Base-by-base conservation (phyloP, 2,113 vertebrate genomes). In the Brachirus orientalis region DNA sequence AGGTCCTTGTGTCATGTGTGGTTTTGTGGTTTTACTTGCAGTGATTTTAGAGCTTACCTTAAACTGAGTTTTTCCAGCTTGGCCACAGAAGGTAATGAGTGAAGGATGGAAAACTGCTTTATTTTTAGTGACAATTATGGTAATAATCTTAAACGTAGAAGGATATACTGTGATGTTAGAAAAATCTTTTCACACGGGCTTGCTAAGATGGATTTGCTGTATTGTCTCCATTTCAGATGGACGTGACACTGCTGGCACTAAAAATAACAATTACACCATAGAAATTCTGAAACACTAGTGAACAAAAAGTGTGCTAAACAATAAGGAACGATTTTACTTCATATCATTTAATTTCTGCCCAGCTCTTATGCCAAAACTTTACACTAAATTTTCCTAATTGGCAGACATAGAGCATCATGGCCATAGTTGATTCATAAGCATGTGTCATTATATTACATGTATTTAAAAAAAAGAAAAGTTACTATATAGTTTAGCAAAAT, bases 1-100 rank as follows among this genome's bases (percentile, higher is more conserved):
- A 87, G 90, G 74, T 84, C 79, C 69, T 69, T 12, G 40, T 75
- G 77, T 88, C 81, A 82, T 80, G 69, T 79, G 72, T 72, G 69
- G 74, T 10, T 57, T 81, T 86, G 76, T 8, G 84, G 83, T 72
- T 67, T 47, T 10, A 19, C 56, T 56, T 7, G 11, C 46, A 53
- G 65, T 76, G 66, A 84, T 84, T 28, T 85, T 71, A 84, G 63
- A n/a, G 61, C 57, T 66, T 75, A 81, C 75, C 59, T 87, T 78
- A 28, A 37, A 55, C 10, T 43, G 35, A 62, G 43, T 68, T 75
- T 87, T 75, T 81, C 72, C 79, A 77, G 20, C 52, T 1, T 18
- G 45, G 18, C 70, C 52, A 47, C 11, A 66, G 55, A 82, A 40
- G 54, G 66, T 56, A 75, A 70, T 67, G 41, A 66, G 40, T 14